Evolutionary conservation across 2,888 invertebrate genomes (phyloP).

Genomic region (Monoplex corrugatus): DNA sequence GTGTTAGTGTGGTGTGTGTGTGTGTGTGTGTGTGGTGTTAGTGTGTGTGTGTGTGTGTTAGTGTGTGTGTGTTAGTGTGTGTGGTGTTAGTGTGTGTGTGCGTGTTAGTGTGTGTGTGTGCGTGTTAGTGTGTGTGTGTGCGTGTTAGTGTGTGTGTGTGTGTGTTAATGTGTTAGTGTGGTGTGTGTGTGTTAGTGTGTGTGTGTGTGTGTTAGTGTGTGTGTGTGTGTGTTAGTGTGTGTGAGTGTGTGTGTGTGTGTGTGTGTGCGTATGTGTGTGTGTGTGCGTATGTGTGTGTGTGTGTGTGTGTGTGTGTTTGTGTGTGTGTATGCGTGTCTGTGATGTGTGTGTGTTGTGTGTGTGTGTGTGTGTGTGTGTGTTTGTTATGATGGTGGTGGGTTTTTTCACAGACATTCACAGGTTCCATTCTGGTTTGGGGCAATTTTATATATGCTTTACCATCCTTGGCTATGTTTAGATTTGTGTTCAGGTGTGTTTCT

Average conservation of each 20-base stretch:
- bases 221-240: no score
- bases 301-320: neutral
- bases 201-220: no score
- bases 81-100: neutral
- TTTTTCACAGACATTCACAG: no score
- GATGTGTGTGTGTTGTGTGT: no score
- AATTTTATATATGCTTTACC: no score
- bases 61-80: conserved; percentile 3
- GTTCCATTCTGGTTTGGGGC: no score
- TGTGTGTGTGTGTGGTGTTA: neutral
- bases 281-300: neutral
- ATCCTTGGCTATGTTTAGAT: no score
- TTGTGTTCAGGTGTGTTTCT: no score
- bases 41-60: neutral
- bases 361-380: no score
- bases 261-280: neutral
- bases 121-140: neutral
- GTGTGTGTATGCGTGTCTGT: no score
- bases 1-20: neutral
- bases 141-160: neutral
- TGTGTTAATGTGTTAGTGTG: neutral
- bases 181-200: neutral
- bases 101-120: neutral
- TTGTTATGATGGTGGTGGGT: no score
- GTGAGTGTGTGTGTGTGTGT: no score